phyloP scores from a whole-genome alignment of 2,113 vertebrate genomes.

The Micronisus gabar region DNA sequence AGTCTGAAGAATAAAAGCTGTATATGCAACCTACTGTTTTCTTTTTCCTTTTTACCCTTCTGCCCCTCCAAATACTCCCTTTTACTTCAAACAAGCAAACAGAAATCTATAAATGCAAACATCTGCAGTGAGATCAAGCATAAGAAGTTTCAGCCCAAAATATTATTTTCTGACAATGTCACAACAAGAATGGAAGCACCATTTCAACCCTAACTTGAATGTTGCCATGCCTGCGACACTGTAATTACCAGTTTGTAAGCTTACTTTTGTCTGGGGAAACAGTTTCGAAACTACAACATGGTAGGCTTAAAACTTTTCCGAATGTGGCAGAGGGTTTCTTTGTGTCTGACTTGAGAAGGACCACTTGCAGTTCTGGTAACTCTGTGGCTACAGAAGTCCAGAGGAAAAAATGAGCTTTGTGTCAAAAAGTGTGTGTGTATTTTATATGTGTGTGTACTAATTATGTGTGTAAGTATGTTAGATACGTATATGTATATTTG shows the following conservation, averaged over 20 bases:
- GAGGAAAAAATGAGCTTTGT: not conserved
- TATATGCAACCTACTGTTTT: not conserved
- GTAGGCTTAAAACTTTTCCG: not conserved
- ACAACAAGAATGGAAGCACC: not conserved
- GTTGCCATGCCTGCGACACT: not conserved
- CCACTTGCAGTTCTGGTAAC: not conserved
- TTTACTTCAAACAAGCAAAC: not conserved
- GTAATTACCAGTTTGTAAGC: not conserved
- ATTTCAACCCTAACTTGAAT: not conserved
- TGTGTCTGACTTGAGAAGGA: fast-evolving
- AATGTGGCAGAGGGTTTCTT: not conserved
- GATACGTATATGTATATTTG: not conserved
- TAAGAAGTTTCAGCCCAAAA: not conserved
- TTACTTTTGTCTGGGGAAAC: not conserved
- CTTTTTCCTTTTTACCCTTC: not conserved
- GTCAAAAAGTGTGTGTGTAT: not conserved
- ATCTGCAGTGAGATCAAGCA: not conserved
- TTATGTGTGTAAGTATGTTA: not conserved
- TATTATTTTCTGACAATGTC: not conserved
- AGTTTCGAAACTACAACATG: not conserved
- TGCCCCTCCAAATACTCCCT: not conserved
- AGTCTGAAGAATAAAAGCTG: not conserved
- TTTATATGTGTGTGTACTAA: not conserved
- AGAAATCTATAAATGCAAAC: not conserved
- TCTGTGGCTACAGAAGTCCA: not conserved